Base-by-base conservation (phyloP, 2,888 invertebrate genomes). In the Eudasyphora cyanicolor region DNA sequence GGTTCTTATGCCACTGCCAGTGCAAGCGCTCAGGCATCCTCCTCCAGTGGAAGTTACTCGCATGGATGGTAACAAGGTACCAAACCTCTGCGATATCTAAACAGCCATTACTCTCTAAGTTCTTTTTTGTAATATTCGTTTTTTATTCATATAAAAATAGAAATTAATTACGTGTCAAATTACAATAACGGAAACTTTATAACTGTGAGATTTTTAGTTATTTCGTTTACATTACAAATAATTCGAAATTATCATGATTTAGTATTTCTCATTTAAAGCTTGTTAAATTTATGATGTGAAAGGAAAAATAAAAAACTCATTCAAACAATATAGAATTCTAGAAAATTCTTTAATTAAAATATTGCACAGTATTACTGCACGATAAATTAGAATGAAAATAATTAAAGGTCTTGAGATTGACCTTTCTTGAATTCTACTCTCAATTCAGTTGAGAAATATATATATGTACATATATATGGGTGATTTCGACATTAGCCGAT, bases 21-120 rank as follows among this genome's bases (percentile, higher is more conserved):
- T 73, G 82, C 67, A 4, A 38, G 62, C n/a, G 21, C 64, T 42
- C 71, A 76, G 51, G 60, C 81, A n/a, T n/a, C n/a, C n/a, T n/a
- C n/a, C 0, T 82, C 84, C 4, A 76, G 83, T 60, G 85, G 76
- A 0, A 82, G 82, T 60, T 82, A 76, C 27, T 76, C 76, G 1
- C 35, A 64, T 24, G 24, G 67, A 2, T 67, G 67, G 67, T 67
- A 42, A 67, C 67, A 24, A 12, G 14, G 0, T 21, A 67, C 27
- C 2, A n/a, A 19, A 54, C 8, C 54, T 8, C 27, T 57, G 67
- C 21, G 21, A 38, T 57, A 57, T 3, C 17, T 10, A 7, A 57
- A 57, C 32, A 38, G 38, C 38, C 21, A 12, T 57, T 67, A 10
- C 38, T 62, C n/a, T n/a, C n/a, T n/a, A n/a, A 62, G 29, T 62